Conservation (phyloP, 2,113 vertebrate species). For the Alaudala cheleensis region DNA sequence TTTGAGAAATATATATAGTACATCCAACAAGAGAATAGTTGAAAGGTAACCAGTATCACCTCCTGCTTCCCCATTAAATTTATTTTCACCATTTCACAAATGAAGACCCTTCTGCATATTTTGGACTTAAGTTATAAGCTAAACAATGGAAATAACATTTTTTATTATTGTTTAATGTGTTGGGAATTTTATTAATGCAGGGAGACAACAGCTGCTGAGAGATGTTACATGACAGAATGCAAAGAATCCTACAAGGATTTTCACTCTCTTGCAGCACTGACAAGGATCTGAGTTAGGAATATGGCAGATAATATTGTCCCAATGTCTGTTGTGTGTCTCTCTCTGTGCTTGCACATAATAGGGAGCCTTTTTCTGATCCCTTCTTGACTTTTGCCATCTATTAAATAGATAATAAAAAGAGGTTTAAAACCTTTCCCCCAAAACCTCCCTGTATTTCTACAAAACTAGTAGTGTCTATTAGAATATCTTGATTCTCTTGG, state of each 20-base stretch:
- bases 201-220: background rate
- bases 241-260: background rate
- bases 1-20: background rate
- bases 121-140: background rate
- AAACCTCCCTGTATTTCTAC: fast-evolving
- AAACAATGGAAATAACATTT: background rate
- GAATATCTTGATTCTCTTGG: background rate
- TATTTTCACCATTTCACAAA: background rate
- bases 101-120: background rate
- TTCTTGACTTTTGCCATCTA: background rate
- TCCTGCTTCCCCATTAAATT: background rate
- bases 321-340: background rate
- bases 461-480: background rate
- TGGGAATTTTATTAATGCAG: background rate
- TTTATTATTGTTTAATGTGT: background rate
- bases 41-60: background rate
- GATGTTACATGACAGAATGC: background rate
- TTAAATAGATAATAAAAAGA: background rate
- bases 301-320: background rate
- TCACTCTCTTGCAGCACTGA: background rate
- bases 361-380: background rate
- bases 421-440: background rate
- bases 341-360: background rate
- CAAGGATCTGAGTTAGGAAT: background rate
- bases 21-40: background rate